Conservation (phyloP, 2,113 vertebrate genomes). For the Eleginops maclovinus region DNA sequence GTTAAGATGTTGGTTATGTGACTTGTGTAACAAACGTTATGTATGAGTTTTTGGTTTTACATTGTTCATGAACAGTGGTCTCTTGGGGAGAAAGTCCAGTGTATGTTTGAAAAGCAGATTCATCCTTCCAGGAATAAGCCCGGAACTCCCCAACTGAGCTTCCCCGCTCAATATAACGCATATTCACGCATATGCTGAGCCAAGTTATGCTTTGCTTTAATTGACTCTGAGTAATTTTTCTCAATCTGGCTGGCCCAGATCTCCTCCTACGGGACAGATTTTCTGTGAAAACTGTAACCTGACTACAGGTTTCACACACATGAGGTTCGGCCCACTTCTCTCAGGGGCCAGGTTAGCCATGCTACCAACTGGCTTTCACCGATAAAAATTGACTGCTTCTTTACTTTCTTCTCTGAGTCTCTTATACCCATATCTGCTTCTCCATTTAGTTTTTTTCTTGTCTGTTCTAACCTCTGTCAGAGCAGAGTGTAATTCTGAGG, state of each 20-base stretch:
- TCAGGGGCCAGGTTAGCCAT: neutral
- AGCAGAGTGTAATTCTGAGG: neutral
- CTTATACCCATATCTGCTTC: slow-evolving; percentile 27
- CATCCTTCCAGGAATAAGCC: neutral
- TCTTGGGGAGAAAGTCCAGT: too few relatives aligned
- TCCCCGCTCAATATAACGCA: slow-evolving; percentile 4
- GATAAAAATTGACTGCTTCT: too few relatives aligned
- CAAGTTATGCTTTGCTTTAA: slow-evolving; percentile 55
- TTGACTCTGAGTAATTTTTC: slow-evolving; percentile 49
- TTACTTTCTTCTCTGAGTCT: neutral
- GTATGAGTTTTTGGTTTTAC: too few relatives aligned
- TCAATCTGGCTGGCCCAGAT: slow-evolving; percentile 55
- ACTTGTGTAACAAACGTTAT: too few relatives aligned
- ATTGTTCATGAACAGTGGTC: too few relatives aligned
- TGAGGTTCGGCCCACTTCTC: slow-evolving; percentile 25
- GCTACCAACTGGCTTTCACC: slow-evolving; percentile 7
- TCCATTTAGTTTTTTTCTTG: slow-evolving; percentile 28
- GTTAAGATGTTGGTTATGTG: too few relatives aligned
- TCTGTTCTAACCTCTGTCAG: slow-evolving; percentile 12
- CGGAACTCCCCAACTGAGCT: neutral
- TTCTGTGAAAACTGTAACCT: slow-evolving; percentile 50
- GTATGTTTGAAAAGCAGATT: neutral
- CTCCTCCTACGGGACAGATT: slow-evolving; percentile 64
- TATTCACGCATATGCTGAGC: slow-evolving; percentile 20
- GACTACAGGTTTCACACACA: slow-evolving; percentile 29